Conservation (phyloP, 2,888 invertebrate genomes). For the Chaetoderma sp. region DNA sequence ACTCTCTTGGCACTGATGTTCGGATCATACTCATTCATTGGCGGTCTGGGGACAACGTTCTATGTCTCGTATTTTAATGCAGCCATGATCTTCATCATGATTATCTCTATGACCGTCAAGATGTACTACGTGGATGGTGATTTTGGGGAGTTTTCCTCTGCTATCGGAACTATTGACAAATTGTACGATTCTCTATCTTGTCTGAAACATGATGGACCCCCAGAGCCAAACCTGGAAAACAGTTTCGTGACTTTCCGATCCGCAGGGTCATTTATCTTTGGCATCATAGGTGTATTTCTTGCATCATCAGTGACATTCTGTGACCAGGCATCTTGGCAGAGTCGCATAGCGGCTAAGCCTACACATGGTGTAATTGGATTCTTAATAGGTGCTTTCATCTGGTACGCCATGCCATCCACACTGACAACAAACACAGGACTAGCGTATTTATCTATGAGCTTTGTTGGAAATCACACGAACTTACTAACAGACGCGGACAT, state of each 20-base stretch:
- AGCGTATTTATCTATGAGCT: conserved; percentile 52
- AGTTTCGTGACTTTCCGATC: conserved; percentile 37
- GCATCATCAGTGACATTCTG: conserved; percentile 37
- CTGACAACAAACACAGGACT: conserved; percentile 59
- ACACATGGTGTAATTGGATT: conserved; percentile 61
- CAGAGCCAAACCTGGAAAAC: conserved; percentile 30
- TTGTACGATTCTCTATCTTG: conserved; percentile 31
- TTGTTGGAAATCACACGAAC: background rate
- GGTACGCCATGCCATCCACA: conserved; percentile 63
- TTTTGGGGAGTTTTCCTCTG: background rate
- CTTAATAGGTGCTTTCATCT: conserved; percentile 59
- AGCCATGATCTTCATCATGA: conserved; percentile 46
- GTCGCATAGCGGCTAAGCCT: conserved; percentile 62
- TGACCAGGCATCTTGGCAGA: conserved; percentile 67
- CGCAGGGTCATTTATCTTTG: conserved; percentile 31
- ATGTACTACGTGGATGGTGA: conserved; percentile 39
- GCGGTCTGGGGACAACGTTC: conserved; percentile 61
- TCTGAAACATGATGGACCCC: conserved; percentile 18
- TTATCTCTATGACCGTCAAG: conserved; percentile 47
- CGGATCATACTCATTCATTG: conserved; percentile 56
- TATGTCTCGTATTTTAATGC: conserved; percentile 65
- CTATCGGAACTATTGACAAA: conserved; percentile 4
- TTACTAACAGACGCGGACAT: too few species aligned
- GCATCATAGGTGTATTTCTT: conserved; percentile 39
- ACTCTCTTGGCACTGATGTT: conserved; percentile 56